Percentiles rank a stretch among this genome's conserved stretches.
These are phyloP conservation scores for Isichthys henryi DNA, from an alignment of 2,113 vertebrate genomes.

Conservation along the genomic window DNA sequence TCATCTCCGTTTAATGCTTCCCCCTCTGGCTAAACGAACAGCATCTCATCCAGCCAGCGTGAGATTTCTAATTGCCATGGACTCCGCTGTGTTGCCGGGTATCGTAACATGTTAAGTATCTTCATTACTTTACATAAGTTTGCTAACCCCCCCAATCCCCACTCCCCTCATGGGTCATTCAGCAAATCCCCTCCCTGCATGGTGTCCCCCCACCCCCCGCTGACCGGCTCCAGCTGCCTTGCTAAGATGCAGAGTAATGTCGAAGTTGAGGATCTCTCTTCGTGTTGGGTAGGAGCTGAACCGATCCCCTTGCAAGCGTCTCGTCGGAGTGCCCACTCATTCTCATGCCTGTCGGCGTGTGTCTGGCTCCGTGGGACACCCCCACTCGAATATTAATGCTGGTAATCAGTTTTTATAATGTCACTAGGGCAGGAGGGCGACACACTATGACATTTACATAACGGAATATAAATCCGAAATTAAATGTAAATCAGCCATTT, in stretches of 20 bases:
- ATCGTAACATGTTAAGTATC: neutral
- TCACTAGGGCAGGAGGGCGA: conserved; percentile 51
- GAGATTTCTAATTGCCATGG: neutral
- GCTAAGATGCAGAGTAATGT: neutral
- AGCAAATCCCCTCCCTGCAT: neutral
- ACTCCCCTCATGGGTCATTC: neutral
- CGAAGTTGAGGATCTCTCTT: neutral
- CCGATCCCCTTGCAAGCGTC: too few relatives aligned
- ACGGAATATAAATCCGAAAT: conserved; percentile 63
- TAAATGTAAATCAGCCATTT: conserved; percentile 51
- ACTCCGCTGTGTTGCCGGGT: neutral
- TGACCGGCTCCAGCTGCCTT: neutral
- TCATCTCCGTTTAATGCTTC: neutral
- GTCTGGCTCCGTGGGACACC: conserved; percentile 39
- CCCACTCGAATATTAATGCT: conserved; percentile 61
- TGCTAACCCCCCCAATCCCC: neutral
- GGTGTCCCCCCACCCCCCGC: neutral
- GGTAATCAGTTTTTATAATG: conserved; percentile 68
- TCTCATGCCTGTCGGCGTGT: conserved; percentile 14
- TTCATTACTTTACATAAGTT: neutral
- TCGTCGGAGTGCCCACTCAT: neutral
- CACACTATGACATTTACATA: conserved; percentile 69
- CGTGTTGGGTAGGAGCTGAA: neutral
- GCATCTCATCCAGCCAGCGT: neutral
- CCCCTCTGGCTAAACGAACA: neutral